phyloP scores from a whole-genome alignment of 2,113 vertebrate species.

The Syngnathus typhle region DNA sequence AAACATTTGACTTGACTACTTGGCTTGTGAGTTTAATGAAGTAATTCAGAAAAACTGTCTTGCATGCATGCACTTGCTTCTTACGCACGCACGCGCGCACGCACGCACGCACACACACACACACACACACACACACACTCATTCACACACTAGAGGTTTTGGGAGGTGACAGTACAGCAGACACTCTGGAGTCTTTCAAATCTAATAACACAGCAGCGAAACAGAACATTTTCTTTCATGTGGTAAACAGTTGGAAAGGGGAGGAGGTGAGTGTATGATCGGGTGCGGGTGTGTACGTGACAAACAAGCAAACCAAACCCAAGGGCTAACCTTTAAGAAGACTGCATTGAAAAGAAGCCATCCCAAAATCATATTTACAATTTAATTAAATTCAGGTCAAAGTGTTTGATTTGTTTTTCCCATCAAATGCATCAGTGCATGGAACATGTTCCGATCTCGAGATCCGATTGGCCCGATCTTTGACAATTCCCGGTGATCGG shows the following conservation, averaged over 20 bases:
- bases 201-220: constrained; percentile 78
- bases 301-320: constrained; percentile 7
- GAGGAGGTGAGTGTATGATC: constrained; percentile 20
- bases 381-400: too few relatives aligned
- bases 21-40: constrained; percentile 14
- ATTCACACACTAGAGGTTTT: constrained; percentile 39
- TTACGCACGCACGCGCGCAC: too few relatives aligned
- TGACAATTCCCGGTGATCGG: too few relatives aligned
- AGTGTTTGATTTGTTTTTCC: too few relatives aligned
- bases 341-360: background rate
- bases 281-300: background rate
- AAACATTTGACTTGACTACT: constrained; percentile 17
- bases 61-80: background rate
- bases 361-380: background rate
- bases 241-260: constrained; percentile 43
- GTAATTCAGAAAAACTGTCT: constrained; percentile 41
- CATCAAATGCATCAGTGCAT: too few relatives aligned
- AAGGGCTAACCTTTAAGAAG: background rate
- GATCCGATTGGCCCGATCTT: too few relatives aligned
- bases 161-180: constrained; percentile 74
- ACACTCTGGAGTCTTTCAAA: constrained; percentile 81
- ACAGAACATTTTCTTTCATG: constrained; percentile 58
- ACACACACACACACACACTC: background rate
- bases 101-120: background rate
- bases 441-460: too few relatives aligned